Base-by-base conservation (phyloP, 2,888 invertebrate genomes). In the Hydriomena furcata region DNA sequence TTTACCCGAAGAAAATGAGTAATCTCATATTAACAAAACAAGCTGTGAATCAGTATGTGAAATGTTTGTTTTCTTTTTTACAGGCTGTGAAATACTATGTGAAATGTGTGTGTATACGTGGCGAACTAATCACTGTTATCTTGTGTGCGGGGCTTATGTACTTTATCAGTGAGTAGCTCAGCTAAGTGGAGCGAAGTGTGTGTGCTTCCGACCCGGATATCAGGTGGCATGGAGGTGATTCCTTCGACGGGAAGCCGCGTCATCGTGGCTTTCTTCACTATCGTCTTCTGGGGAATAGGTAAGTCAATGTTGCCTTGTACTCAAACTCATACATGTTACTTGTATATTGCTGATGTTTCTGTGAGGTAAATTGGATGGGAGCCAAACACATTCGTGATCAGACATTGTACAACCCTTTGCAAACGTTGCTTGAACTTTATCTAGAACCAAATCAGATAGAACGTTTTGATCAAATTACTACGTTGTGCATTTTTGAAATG, bases 241-340 rank as follows among this genome's bases (percentile, higher is more conserved):
- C 82, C 79, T 58, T 72, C 81, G 34, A 71, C 73, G 43, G 80
- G 82, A 57, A 82, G 85, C 81, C 88, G 85, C 80, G 79, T 87
- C 66, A 74, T 84, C 56, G 86, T 88, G 83, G 89, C 84, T 37
- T 86, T 89, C 72, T 80, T 88, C 65, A 82, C 84, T 60, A 84
- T 84, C 11, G 77, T 84, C 54, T 85, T 89, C 60, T 89, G 88
- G 88, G 86, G 86, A 61, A 86, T 89, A 76, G 89, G 89, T 90
- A 62, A 86, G 88, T 77, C 51, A 4, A 28, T 31, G 21, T 25
- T 43, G 20, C 43, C n/a, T 35, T 35, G 24, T 20, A 28, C 8
- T 5, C n/a, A n/a, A n/a, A n/a, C n/a, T n/a, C n/a, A n/a, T 13
- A 4, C 34, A 37, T 11, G 28, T 4, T 20, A 30, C 17, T 28